phyloP scores from a whole-genome alignment of 2,888 invertebrate species.

The Brachynemurus nebulosus region DNA sequence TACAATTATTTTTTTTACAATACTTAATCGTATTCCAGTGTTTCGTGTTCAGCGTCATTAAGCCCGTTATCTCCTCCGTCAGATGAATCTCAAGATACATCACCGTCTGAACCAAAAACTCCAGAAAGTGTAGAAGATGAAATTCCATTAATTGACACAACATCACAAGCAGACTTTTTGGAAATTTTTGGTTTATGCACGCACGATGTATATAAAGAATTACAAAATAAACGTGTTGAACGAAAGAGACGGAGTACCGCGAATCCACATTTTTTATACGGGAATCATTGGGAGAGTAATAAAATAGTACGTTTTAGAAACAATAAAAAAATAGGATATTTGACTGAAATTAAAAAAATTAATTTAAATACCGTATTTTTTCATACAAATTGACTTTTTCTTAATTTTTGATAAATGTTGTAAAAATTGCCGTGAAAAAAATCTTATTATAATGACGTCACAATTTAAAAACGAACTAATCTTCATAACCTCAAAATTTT shows the following conservation, averaged over 20 bases:
- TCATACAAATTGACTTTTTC: too few species aligned
- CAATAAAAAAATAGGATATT: background rate
- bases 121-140: slow-evolving; percentile 24
- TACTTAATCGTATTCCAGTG: slow-evolving; percentile 15
- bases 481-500: too few species aligned
- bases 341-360: too few species aligned
- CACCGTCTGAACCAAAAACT: slow-evolving; percentile 22
- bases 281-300: slow-evolving; percentile 21
- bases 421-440: too few species aligned
- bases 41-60: slow-evolving; percentile 24
- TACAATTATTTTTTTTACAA: too few species aligned
- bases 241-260: slow-evolving; percentile 39
- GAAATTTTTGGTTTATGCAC: slow-evolving; percentile 34
- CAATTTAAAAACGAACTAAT: too few species aligned
- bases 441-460: too few species aligned
- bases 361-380: too few species aligned
- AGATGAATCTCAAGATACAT: slow-evolving; percentile 27
- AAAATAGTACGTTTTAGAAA: slow-evolving; percentile 9
- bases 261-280: slow-evolving; percentile 40
- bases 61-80: slow-evolving; percentile 24
- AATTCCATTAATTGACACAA: slow-evolving; percentile 24
- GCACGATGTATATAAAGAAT: slow-evolving; percentile 32
- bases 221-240: slow-evolving; percentile 37
- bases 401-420: too few species aligned
- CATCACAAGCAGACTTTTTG: slow-evolving; percentile 31